These are phyloP conservation scores for Heterotis niloticus DNA, from an alignment of 2,113 vertebrate species.

Conservation along the genomic window DNA sequence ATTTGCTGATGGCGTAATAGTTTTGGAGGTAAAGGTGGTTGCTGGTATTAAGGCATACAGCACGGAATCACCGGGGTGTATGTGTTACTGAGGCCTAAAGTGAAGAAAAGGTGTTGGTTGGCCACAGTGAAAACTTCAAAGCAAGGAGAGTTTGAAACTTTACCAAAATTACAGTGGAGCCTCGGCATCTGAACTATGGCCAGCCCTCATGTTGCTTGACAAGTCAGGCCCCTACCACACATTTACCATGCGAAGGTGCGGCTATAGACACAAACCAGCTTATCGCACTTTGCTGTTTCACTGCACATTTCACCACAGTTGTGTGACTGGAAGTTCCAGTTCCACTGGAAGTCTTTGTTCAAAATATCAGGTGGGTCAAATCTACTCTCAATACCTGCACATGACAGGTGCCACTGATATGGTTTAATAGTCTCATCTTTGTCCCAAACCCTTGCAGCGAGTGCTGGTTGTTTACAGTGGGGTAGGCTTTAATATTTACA, in stretches of 20 bases:
- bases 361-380: no score
- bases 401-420: neutral
- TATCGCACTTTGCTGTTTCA: constrained; percentile 6
- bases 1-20: neutral
- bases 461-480: neutral
- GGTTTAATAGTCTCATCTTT: neutral
- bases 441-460: no score
- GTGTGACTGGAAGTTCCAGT: neutral
- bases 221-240: neutral
- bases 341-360: neutral
- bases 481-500: neutral
- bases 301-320: neutral
- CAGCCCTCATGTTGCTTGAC: neutral
- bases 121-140: neutral
- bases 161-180: neutral
- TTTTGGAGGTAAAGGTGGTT: neutral
- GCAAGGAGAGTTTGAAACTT: no score
- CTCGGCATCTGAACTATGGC: neutral
- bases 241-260: neutral
- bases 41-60: neutral
- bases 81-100: neutral
- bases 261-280: constrained; percentile 6
- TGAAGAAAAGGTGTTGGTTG: neutral
- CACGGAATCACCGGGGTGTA: no score
- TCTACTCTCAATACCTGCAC: neutral